Evolutionary conservation across 1,140 invertebrate genomes (phyloP).

Genomic region (Euwallacea similis): DNA sequence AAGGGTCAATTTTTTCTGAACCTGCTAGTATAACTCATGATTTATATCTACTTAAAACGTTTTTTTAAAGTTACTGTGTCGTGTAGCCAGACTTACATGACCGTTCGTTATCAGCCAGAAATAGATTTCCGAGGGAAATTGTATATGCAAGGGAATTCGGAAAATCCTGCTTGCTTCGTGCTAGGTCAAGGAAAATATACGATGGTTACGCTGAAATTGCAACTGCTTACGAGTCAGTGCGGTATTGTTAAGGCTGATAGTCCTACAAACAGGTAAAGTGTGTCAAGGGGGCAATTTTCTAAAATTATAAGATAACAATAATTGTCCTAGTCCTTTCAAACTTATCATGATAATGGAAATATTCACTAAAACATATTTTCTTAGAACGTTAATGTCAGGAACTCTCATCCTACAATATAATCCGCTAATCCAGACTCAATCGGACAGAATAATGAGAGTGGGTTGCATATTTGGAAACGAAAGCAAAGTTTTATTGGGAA

Average conservation of each 20-base stretch:
- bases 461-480: conserved; percentile 60
- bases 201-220: conserved; percentile 42
- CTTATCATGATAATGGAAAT: not conserved
- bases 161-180: conserved; percentile 56
- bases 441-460: conserved; percentile 65
- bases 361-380: conserved; percentile 7
- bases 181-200: conserved; percentile 40
- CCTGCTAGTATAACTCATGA: not conserved
- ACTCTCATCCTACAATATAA: conserved; percentile 69
- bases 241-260: conserved; percentile 46
- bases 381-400: conserved; percentile 63
- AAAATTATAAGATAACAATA: not conserved
- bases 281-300: conserved; percentile 20
- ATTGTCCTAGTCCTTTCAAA: no score
- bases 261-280: conserved; percentile 38
- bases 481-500: conserved; percentile 49
- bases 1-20: no score
- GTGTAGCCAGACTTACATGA: conserved; percentile 59
- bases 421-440: conserved; percentile 65
- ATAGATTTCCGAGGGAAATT: conserved; percentile 61
- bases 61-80: conserved; percentile 60
- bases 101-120: conserved; percentile 61
- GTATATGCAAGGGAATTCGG: conserved; percentile 64
- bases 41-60: not conserved
- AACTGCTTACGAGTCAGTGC: conserved; percentile 42